Percentiles rank a stretch among this genome's conserved stretches.
These are phyloP conservation scores for Molothrus ater DNA, from an alignment of 2,797 vertebrate species.

Conservation along the genomic window DNA sequence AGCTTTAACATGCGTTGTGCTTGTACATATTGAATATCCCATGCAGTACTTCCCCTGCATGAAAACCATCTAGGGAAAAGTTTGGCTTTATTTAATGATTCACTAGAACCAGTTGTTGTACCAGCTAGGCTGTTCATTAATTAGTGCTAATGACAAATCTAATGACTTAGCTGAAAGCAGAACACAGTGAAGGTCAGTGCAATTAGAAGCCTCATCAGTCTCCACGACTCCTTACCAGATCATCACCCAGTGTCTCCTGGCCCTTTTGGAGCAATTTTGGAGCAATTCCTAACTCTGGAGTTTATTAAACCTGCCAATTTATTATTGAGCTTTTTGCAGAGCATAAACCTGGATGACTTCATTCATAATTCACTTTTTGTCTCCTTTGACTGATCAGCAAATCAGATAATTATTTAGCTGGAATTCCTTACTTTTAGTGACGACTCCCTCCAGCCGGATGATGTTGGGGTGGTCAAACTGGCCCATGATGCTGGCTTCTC, in stretches of 20 bases:
- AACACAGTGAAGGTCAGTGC: not conserved
- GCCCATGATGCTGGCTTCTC: constrained; percentile 98
- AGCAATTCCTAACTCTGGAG: not conserved
- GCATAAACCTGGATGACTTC: not conserved
- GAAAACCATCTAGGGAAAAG: not conserved
- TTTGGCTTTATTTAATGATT: not conserved
- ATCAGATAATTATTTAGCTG: not conserved
- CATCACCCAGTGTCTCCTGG: not conserved
- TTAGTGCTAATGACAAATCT: not conserved
- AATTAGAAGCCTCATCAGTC: not conserved
- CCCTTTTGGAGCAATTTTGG: not conserved
- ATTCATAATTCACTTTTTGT: not conserved
- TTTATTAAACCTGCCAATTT: not conserved
- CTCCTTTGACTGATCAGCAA: not conserved
- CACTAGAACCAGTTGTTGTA: not conserved
- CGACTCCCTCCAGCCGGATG: constrained; percentile 93
- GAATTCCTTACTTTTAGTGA: constrained; percentile 89
- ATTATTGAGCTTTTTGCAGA: not conserved
- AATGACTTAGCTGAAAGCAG: not conserved
- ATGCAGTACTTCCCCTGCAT: not conserved
- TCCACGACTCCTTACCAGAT: not conserved
- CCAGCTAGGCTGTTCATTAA: not conserved
- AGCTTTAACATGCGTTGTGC: not conserved
- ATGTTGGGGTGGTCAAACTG: constrained; percentile 99
- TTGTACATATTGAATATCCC: not conserved